Percentiles rank a stretch among this genome's conserved stretches.
Evolutionary conservation across 2,888 invertebrate species (phyloP).

Genomic region (Drosophila atripex): DNA sequence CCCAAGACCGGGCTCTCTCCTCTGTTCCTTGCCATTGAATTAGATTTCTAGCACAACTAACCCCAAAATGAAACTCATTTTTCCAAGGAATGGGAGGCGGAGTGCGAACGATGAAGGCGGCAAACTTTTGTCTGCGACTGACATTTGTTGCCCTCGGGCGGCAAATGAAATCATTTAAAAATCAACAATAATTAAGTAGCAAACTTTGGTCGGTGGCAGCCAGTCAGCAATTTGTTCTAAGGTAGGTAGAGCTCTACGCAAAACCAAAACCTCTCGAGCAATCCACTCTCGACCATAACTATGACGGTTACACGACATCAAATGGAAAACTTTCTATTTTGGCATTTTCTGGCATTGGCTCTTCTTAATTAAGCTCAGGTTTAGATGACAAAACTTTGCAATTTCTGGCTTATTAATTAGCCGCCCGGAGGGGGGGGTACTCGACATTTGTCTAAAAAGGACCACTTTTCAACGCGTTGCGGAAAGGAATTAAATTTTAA

Average conservation of each 20-base stretch:
- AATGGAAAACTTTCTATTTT: constrained; percentile 66
- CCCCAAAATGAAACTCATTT: constrained; percentile 38
- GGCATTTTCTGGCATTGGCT: constrained; percentile 32
- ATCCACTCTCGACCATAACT: constrained; percentile 53
- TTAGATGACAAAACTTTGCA: constrained; percentile 55
- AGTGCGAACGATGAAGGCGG: constrained; percentile 8
- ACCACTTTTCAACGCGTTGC: too few species aligned
- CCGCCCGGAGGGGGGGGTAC: not conserved
- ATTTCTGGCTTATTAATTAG: constrained; percentile 59
- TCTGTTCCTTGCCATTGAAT: constrained; percentile 12
- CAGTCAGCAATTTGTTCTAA: constrained; percentile 25
- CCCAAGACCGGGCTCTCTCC: not conserved
- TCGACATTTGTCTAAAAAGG: not conserved
- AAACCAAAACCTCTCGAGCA: constrained; percentile 16
- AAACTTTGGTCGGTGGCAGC: constrained; percentile 60
- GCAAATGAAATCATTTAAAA: constrained; percentile 72
- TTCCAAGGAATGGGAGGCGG: not conserved
- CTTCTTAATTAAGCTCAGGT: constrained; percentile 57
- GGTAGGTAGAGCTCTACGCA: constrained; percentile 21
- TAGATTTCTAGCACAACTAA: constrained; percentile 40
- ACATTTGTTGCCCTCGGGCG: constrained; percentile 54
- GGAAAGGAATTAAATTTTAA: not conserved
- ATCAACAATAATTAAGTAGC: constrained; percentile 70
- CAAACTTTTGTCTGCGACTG: constrained; percentile 54
- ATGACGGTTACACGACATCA: constrained; percentile 72